Conservation (phyloP, 1,140 invertebrate genomes). For the Apolygus lucorum region DNA sequence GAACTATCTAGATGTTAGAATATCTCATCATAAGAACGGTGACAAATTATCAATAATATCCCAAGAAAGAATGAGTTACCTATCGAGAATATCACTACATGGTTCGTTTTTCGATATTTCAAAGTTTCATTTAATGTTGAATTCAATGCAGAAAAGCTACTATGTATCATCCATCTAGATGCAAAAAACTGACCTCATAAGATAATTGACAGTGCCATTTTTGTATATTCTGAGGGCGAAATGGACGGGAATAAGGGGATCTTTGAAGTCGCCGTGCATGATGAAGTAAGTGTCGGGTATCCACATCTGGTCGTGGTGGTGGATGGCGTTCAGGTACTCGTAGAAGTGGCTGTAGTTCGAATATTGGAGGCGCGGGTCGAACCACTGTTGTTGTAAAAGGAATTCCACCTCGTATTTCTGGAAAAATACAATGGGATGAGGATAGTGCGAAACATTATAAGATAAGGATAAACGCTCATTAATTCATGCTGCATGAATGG, state of each 20-base stretch:
- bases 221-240: constrained; percentile 81
- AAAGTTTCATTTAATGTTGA: no score
- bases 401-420: constrained; percentile 95
- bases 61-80: constrained; percentile 23
- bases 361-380: constrained; percentile 74
- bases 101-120: no score
- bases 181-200: constrained; percentile 80
- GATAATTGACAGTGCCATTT: constrained; percentile 86
- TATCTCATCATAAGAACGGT: no score
- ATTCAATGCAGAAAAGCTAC: no score
- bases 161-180: no score
- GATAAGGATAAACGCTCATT: not conserved
- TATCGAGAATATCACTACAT: no score
- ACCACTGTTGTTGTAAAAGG: constrained; percentile 82
- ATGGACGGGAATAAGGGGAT: constrained; percentile 81
- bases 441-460: not conserved
- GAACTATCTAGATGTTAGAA: no score
- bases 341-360: constrained; percentile 68
- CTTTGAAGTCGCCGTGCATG: constrained; percentile 90
- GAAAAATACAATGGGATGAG: constrained; percentile 31
- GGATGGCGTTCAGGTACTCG: constrained; percentile 80
- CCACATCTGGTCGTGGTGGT: constrained; percentile 83
- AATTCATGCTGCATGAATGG: no score
- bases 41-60: no score
- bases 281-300: constrained; percentile 90